Evolutionary conservation across 2,113 vertebrate species (phyloP).

Genomic region (Zeus faber): DNA sequence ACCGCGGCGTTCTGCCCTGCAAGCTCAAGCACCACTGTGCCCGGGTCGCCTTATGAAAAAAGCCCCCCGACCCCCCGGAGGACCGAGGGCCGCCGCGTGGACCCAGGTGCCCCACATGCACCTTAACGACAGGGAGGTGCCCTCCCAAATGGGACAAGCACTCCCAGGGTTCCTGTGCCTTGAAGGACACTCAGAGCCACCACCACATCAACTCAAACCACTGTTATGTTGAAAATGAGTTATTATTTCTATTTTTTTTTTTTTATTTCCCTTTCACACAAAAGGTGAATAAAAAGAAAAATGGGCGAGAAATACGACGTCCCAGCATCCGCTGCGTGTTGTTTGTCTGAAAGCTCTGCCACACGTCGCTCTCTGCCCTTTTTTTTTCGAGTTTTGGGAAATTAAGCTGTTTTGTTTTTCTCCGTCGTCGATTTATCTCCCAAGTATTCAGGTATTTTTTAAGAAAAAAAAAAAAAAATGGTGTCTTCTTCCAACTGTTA

Average conservation of each 20-base stretch:
- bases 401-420: slow-evolving; percentile 15
- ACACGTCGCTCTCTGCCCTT: neutral
- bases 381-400: too few species aligned
- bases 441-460: slow-evolving; percentile 58
- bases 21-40: slow-evolving; percentile 94
- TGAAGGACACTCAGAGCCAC: slow-evolving; percentile 35
- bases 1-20: slow-evolving; percentile 92
- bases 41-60: slow-evolving; percentile 81
- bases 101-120: slow-evolving; percentile 27
- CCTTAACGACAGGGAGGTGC: slow-evolving; percentile 38
- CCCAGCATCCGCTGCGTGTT: neutral
- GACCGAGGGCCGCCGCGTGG: too few species aligned
- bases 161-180: slow-evolving; percentile 61
- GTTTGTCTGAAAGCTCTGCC: neutral
- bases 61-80: slow-evolving; percentile 8
- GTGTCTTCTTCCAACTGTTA: slow-evolving; percentile 3
- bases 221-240: slow-evolving; percentile 24
- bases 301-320: too few species aligned
- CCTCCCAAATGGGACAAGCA: slow-evolving; percentile 41
- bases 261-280: slow-evolving; percentile 26
- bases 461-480: slow-evolving; percentile 36
- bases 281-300: neutral
- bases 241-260: neutral
- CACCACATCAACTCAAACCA: slow-evolving; percentile 39
- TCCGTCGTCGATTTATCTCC: slow-evolving; percentile 35